Evolutionary conservation across 2,113 vertebrate genomes (phyloP), one percentile per base, ranked within the genome.

Genomic region (Trematomus loennbergii): DNA sequence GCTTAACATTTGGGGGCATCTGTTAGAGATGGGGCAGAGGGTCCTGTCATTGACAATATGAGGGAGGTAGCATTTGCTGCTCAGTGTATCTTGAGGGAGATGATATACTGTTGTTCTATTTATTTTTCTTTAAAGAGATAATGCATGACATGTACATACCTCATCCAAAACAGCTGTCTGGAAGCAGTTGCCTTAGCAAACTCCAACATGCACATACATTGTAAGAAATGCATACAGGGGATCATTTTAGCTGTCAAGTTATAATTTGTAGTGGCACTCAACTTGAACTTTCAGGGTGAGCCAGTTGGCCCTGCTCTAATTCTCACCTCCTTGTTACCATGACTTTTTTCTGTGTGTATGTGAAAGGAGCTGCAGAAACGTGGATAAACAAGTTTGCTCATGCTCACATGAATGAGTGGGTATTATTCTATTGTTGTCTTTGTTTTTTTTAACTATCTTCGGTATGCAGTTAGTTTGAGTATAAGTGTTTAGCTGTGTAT

Each of bases 191-290:
- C 71, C 83, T 64, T 36, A 76, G 81, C 89, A 88, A 90, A 91
- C 81, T 60, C 85, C 86, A 88, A 88, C 92, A 90, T 89, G 90
- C 75, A 87, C 79, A 70, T 90, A 80, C 84, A 82, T 81, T 85
- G 81, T 87, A 90, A 81, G 77, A 88, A 90, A 88, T 69, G 78
- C 73, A 84, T 72, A 84, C 82, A 80, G 78, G 76, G 84, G 79
- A 83, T 92, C 75, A 87, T 93, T 93, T 87, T 78, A 88, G 70
- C 81, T 94, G 92, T 91, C 94, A 89, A 63, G 78, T 89, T 93
- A 84, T 91, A 93, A 93, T 93, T 90, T 91, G 84, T 91, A 73
- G 84, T 92, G 84, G 67, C 87, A 90, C 90, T 91, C 84, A 78
- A 77, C 73, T 91, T 93, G 89, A 92, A 91, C 90, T 93, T 91